Percentiles rank a stretch among this genome's conserved stretches.
Evolutionary conservation across 2,888 invertebrate species (phyloP).

Genomic region (Choristoneura rosaceana): DNA sequence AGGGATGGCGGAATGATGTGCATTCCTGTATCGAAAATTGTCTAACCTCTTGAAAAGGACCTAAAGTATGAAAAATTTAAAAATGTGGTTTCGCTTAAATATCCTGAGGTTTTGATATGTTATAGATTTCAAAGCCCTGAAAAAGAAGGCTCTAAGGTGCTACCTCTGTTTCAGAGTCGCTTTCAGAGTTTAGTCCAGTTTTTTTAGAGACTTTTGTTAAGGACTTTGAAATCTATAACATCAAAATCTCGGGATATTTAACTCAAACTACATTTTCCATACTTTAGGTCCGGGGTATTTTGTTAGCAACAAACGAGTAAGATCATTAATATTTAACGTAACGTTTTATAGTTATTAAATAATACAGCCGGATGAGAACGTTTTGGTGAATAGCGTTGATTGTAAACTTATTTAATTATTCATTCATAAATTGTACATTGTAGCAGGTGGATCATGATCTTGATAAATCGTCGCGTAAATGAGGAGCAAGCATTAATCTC

Average conservation of each 20-base stretch:
- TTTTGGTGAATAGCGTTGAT: constrained; percentile 39
- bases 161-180: too few species aligned
- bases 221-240: too few species aligned
- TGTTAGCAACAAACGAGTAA: constrained; percentile 3
- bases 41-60: constrained; percentile 1
- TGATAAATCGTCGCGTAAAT: constrained; percentile 56
- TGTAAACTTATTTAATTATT: constrained; percentile 35
- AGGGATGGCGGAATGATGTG: neutral
- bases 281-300: too few species aligned
- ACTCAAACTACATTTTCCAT: too few species aligned
- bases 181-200: too few species aligned
- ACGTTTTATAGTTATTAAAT: constrained; percentile 10
- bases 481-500: constrained; percentile 58
- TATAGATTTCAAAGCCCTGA: too few species aligned
- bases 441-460: constrained; percentile 45
- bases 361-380: constrained; percentile 14
- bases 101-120: too few species aligned
- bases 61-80: too few species aligned
- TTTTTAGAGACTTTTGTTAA: too few species aligned
- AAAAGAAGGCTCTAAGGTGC: too few species aligned
- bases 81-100: too few species aligned
- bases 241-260: too few species aligned
- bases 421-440: constrained; percentile 14
- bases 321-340: constrained; percentile 20
- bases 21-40: neutral